Percentiles rank a stretch among this genome's conserved stretches.
Evolutionary conservation across 2,888 invertebrate species (phyloP).

Genomic region (Lissonota sp.): DNA sequence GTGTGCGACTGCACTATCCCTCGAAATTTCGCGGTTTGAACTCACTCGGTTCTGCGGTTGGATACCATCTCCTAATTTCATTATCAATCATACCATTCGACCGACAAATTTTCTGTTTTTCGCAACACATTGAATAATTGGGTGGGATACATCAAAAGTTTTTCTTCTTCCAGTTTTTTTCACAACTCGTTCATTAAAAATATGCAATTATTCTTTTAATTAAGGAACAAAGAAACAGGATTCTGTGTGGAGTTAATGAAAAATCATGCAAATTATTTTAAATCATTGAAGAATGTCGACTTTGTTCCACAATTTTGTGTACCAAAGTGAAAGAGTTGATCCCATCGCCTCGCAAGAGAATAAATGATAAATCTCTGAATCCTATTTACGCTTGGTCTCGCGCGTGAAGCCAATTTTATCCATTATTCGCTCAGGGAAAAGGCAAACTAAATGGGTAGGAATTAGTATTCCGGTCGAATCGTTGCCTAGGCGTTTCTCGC

Average conservation of each 20-base stretch:
- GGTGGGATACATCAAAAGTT: constrained; percentile 10
- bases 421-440: constrained; percentile 62
- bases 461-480: constrained; percentile 74
- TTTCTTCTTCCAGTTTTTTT: background rate
- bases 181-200: background rate
- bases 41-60: constrained; percentile 11
- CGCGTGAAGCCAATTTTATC: constrained; percentile 34
- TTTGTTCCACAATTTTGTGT: too few species aligned
- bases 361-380: constrained; percentile 28
- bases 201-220: too few species aligned
- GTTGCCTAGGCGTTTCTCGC: constrained; percentile 73
- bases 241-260: too few species aligned
- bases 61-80: constrained; percentile 48
- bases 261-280: too few species aligned
- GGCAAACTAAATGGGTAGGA: constrained; percentile 53
- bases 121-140: background rate
- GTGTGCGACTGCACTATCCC: constrained; percentile 3
- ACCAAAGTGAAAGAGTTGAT: too few species aligned
- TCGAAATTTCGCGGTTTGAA: constrained; percentile 37
- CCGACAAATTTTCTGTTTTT: constrained; percentile 6
- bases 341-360: background rate
- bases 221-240: too few species aligned
- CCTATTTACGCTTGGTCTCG: constrained; percentile 12
- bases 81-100: constrained; percentile 42
- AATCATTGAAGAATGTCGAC: too few species aligned